Conservation (phyloP, 2,888 invertebrate genomes). For the Ectropis crepuscularia region DNA sequence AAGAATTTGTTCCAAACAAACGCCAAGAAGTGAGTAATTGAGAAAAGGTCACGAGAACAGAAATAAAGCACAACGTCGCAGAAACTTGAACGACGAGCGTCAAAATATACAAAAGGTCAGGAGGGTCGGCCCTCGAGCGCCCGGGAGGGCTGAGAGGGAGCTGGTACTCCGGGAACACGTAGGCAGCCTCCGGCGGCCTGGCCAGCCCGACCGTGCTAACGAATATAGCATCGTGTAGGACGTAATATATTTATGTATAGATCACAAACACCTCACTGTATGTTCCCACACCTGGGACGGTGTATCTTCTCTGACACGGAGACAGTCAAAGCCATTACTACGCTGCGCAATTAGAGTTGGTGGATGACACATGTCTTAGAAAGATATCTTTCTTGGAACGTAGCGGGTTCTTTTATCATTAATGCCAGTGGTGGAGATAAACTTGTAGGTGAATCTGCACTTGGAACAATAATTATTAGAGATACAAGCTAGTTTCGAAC, state of each 20-base stretch:
- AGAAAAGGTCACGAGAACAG: conserved; percentile 22
- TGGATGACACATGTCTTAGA: no score
- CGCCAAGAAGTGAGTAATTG: conserved; percentile 14
- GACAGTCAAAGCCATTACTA: no score
- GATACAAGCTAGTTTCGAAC: no score
- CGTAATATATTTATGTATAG: conserved; percentile 9
- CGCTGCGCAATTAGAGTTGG: no score
- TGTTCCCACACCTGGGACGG: no score
- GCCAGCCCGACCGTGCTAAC: conserved; percentile 6
- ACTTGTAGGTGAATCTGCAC: no score
- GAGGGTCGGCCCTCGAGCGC: conserved; percentile 34
- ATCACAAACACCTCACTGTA: not conserved
- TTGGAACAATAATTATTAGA: no score
- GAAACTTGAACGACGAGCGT: conserved; percentile 43
- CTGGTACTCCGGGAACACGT: conserved; percentile 14
- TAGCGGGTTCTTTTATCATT: no score
- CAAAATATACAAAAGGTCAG: conserved; percentile 45
- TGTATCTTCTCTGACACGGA: no score
- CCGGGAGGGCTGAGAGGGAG: conserved; percentile 26
- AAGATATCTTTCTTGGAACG: no score
- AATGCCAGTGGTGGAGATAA: no score
- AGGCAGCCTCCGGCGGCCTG: conserved; percentile 13
- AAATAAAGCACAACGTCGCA: conserved; percentile 31
- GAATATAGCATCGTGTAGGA: conserved; percentile 12
- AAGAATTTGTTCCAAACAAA: conserved; percentile 12